These are phyloP conservation scores for Zapornia atra DNA, from an alignment of 2,113 vertebrate genomes.

Conservation along the genomic window DNA sequence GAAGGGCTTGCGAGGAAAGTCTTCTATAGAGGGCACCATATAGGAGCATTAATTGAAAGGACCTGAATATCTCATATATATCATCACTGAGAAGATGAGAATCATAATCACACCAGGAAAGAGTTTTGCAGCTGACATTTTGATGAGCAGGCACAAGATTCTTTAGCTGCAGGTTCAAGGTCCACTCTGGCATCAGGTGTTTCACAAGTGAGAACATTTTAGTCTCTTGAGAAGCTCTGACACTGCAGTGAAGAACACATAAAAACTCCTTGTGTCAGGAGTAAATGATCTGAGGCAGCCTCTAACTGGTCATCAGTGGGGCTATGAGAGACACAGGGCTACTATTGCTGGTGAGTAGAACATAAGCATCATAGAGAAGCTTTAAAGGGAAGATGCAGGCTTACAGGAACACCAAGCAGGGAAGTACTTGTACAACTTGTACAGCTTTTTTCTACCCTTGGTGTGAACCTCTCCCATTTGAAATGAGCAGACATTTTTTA, in stretches of 20 bases:
- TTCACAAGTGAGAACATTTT: not conserved
- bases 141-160: not conserved
- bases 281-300: not conserved
- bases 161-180: not conserved
- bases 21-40: not conserved
- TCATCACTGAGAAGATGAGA: not conserved
- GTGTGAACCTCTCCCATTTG: not conserved
- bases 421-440: not conserved
- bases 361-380: not conserved
- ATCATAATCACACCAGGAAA: not conserved
- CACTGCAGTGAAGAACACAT: not conserved
- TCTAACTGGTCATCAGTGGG: not conserved
- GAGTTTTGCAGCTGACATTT: not conserved
- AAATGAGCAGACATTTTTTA: not conserved
- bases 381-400: not conserved
- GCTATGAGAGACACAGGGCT: not conserved
- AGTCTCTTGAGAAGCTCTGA: not conserved
- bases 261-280: not conserved
- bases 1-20: not conserved
- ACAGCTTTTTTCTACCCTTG: not conserved
- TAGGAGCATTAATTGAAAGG: not conserved
- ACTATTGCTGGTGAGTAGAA: not conserved
- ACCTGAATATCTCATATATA: not conserved
- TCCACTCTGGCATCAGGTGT: not conserved
- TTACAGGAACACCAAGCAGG: not conserved